Evolutionary conservation across 2,888 invertebrate genomes (phyloP).

Genomic region (Gisinianus flammeolus): DNA sequence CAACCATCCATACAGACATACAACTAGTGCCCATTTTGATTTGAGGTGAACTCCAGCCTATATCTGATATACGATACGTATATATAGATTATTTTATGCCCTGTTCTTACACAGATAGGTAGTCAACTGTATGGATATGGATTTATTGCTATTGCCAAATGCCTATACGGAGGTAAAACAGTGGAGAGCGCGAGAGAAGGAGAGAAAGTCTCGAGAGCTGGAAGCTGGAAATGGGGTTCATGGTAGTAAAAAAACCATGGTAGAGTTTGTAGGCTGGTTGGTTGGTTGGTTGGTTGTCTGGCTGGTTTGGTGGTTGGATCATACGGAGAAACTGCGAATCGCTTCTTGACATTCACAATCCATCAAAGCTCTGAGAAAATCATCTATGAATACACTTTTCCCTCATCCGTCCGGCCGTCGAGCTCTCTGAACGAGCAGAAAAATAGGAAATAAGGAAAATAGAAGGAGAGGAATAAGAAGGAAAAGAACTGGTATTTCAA

Average conservation of each 20-base stretch:
- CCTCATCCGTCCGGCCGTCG: background rate
- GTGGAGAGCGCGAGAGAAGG: background rate
- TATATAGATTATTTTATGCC: too few species aligned
- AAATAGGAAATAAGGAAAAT: background rate
- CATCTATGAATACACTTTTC: slow-evolving; percentile 15
- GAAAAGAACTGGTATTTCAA: background rate
- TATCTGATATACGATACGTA: too few species aligned
- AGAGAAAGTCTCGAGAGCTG: slow-evolving; percentile 1
- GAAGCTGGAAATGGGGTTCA: too few species aligned
- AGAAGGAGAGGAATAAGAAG: background rate
- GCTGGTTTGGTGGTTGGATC: too few species aligned
- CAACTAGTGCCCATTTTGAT: background rate
- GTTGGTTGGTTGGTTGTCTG: too few species aligned
- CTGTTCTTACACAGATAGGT: too few species aligned
- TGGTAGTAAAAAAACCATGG: background rate
- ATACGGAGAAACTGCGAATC: slow-evolving; percentile 19
- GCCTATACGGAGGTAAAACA: background rate
- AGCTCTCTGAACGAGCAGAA: background rate
- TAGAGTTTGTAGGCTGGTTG: background rate
- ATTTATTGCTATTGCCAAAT: background rate
- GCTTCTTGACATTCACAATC: slow-evolving; percentile 36
- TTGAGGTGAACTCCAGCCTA: background rate
- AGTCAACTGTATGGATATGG: background rate
- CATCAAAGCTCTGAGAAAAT: slow-evolving; percentile 23
- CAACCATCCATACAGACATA: background rate